These are phyloP conservation scores for Scaptomyza hsui DNA, from an alignment of 1,140 invertebrate genomes.

Conservation along the genomic window DNA sequence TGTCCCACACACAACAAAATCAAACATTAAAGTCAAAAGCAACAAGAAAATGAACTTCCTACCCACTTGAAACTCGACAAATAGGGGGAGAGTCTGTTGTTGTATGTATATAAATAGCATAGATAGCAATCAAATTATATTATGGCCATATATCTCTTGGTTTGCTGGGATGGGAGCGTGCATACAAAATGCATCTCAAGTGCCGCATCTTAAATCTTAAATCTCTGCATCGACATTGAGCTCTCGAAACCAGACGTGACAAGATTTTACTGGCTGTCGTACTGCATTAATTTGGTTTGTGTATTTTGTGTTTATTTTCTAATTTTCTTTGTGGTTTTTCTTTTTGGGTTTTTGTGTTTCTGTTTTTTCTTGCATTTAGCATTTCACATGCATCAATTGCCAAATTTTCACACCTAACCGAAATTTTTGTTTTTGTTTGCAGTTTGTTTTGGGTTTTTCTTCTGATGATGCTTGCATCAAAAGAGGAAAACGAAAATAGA, in stretches of 20 bases:
- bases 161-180: too few relatives aligned
- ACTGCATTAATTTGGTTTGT: constrained; percentile 65
- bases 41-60: constrained; percentile 30
- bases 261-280: constrained; percentile 59
- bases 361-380: constrained; percentile 20
- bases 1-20: constrained; percentile 7
- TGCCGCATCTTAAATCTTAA: constrained; percentile 48
- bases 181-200: constrained; percentile 61
- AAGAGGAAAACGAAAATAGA: constrained; percentile 1
- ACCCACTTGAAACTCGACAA: constrained; percentile 25
- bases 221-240: constrained; percentile 66
- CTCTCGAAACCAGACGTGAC: constrained; percentile 53
- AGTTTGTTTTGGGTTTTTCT: constrained; percentile 27
- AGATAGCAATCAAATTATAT: constrained; percentile 71
- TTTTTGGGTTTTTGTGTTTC: constrained; percentile 24
- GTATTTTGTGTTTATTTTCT: constrained; percentile 26
- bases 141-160: constrained; percentile 57
- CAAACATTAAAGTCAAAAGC: constrained; percentile 14
- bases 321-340: constrained; percentile 44
- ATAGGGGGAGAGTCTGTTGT: constrained; percentile 11
- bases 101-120: constrained; percentile 38
- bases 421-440: constrained; percentile 43
- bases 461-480: background rate
- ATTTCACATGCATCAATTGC: constrained; percentile 9
- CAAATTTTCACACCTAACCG: constrained; percentile 23